A percentile compares a stretch with the other conserved stretches of the same genome.
These are phyloP conservation scores for Colletes collaris DNA, from an alignment of 2,888 invertebrate genomes.

Conservation along the genomic window DNA sequence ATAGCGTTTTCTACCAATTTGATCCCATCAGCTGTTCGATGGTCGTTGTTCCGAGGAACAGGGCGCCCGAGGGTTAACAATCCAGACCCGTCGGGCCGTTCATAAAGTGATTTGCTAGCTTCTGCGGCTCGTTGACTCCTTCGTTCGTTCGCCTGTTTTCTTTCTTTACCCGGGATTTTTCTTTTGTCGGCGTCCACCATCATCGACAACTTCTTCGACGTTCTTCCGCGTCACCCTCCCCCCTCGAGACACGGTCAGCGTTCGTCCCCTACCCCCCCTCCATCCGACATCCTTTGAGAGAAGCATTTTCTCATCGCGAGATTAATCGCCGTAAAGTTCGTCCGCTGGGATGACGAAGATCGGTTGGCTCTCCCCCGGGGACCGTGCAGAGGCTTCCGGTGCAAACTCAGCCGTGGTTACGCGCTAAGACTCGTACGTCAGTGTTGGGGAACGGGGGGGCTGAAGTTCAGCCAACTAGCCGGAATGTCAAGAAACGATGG, in stretches of 20 bases:
- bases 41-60: slow-evolving; percentile 45
- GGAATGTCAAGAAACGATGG: neutral
- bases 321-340: slow-evolving; percentile 64
- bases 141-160: slow-evolving; percentile 43
- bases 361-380: slow-evolving; percentile 58
- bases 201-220: slow-evolving; percentile 39
- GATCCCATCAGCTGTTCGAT: slow-evolving; percentile 65
- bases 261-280: neutral
- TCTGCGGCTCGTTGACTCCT: slow-evolving; percentile 64
- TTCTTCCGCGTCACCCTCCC: neutral
- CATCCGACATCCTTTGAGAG: slow-evolving; percentile 51
- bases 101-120: slow-evolving; percentile 78
- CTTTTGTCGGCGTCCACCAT: slow-evolving; percentile 11
- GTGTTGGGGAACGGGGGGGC: slow-evolving; percentile 23
- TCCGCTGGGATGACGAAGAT: slow-evolving; percentile 60
- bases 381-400: slow-evolving; percentile 15
- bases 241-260: slow-evolving; percentile 17
- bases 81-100: slow-evolving; percentile 74
- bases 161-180: slow-evolving; percentile 20
- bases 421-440: slow-evolving; percentile 50
- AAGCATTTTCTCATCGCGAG: slow-evolving; percentile 56
- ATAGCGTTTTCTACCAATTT: slow-evolving; percentile 75
- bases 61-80: slow-evolving; percentile 71
- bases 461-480: slow-evolving; percentile 21
- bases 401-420: slow-evolving; percentile 31